Evolutionary conservation across 2,113 vertebrate species (phyloP), one percentile per base, ranked within the genome.

Genomic region (Psilopogon haemacephalus): DNA sequence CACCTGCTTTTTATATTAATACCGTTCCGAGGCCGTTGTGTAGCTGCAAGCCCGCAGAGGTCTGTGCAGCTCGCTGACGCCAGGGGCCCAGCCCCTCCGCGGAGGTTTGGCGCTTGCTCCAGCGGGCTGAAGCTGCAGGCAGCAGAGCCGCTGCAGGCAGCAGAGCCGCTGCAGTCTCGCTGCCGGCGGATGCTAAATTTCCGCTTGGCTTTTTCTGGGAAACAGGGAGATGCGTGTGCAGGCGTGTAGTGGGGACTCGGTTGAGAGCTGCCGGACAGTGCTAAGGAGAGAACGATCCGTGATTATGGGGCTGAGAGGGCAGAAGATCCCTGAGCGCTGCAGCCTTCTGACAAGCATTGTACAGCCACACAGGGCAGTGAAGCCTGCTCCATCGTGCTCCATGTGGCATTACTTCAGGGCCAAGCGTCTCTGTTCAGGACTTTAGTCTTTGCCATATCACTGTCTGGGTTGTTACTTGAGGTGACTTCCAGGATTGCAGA

Each of bases 181-280:
- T 94, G 78, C 65, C 18, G 17, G 75, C 50, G 5, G 26, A 37
- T 89, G 74, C 67, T 70, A 63, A 37, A 30, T 94, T 97, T 95
- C 92, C 50, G 44, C 94, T 93, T 93, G 6, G 10, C 48, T 11
- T 94, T 84, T 94, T 70, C 79, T 79, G 90, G 76, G 79, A 84
- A 94, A 88, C 67, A 65, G 8, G 8, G 52, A 85, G 54, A 71
- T 55, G 56, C 23, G 7, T 28, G 28, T 78, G 65, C 82, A 79
- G 74, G 65, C 82, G 8, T 21, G 78, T 79, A 89, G 92, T 58
- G 72, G 71, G 35, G 26, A 20, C 6, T 28, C 35, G 2, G 15
- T 4, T 28, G 42, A 16, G 65, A 52, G 17, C 37, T 50, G 19
- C 33, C 72, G 18, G 3, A 33, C 18, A 21, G 2, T 12, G 35